Conservation (phyloP, 2,797 vertebrate species). For the Lacerta bilineata region DNA sequence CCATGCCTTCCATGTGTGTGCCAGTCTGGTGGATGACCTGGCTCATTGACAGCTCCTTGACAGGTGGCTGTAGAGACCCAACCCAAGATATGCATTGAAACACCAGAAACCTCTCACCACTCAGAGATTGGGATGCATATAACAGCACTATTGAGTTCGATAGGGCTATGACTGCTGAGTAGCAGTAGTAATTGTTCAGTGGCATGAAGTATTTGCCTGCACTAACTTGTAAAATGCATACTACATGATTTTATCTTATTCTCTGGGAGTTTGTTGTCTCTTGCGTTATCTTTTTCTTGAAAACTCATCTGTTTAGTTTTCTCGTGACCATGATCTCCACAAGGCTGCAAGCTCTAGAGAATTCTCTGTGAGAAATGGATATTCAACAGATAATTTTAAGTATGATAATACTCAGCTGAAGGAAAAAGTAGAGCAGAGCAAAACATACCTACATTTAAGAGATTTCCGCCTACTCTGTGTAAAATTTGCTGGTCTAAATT, state of each 20-base stretch:
- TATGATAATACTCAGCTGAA: constrained; percentile 52
- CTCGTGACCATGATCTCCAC: constrained; percentile 53
- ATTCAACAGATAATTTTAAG: constrained; percentile 67
- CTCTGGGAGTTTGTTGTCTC: constrained; percentile 51
- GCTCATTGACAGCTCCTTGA: too few relatives aligned
- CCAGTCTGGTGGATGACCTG: too few relatives aligned
- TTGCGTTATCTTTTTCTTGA: constrained; percentile 55
- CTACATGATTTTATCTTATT: constrained; percentile 56
- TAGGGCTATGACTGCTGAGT: neutral
- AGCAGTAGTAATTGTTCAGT: neutral
- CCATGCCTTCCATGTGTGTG: too few relatives aligned
- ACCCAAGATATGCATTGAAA: too few relatives aligned
- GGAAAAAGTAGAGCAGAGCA: constrained; percentile 61
- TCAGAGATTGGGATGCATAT: too few relatives aligned
- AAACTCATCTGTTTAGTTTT: neutral
- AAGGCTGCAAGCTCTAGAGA: constrained; percentile 59
- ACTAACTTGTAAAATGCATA: constrained; percentile 39
- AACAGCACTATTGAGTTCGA: neutral
- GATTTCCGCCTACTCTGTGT: neutral
- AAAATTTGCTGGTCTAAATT: neutral
- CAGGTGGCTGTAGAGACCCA: too few relatives aligned
- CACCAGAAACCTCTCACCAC: too few relatives aligned
- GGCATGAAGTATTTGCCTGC: neutral
- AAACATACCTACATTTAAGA: constrained; percentile 64
- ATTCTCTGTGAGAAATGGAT: constrained; percentile 54